Evolutionary conservation across 2,113 vertebrate species (phyloP).

Genomic region (Mus pahari): DNA sequence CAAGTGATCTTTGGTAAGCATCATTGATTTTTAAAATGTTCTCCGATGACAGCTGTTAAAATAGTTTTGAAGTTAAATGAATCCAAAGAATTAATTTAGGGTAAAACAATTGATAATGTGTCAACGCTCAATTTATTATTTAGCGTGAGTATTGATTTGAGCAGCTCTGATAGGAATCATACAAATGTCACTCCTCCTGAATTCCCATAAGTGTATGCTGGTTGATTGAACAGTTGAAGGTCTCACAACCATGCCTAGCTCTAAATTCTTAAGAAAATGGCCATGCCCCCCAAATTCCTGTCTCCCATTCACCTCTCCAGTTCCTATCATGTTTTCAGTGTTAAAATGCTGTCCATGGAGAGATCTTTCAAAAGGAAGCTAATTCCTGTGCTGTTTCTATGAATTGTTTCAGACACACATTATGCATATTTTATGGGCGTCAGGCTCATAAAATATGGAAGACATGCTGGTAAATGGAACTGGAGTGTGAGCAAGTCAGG

Average conservation of each 20-base stretch:
- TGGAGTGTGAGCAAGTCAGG: neutral
- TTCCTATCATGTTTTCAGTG: neutral
- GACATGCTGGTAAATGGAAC: neutral
- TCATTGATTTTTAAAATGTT: neutral
- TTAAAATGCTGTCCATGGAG: neutral
- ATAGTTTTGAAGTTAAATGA: slow-evolving; percentile 49
- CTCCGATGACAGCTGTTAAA: neutral
- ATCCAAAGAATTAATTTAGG: slow-evolving; percentile 6
- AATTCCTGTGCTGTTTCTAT: neutral
- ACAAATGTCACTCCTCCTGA: neutral
- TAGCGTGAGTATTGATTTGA: neutral
- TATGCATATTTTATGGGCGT: too few relatives aligned
- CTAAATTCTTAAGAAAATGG: neutral
- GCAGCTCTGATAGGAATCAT: neutral
- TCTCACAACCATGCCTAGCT: neutral
- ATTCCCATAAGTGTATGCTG: slow-evolving; percentile 34
- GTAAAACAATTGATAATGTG: neutral
- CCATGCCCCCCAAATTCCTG: neutral
- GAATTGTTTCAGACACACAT: neutral
- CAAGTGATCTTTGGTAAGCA: neutral
- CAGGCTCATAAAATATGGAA: neutral
- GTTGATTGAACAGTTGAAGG: neutral
- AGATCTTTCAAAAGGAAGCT: neutral
- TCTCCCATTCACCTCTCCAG: neutral
- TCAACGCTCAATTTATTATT: neutral